Evolutionary conservation across 1,140 invertebrate genomes (phyloP).

Genomic region (Drosophila melanica): DNA sequence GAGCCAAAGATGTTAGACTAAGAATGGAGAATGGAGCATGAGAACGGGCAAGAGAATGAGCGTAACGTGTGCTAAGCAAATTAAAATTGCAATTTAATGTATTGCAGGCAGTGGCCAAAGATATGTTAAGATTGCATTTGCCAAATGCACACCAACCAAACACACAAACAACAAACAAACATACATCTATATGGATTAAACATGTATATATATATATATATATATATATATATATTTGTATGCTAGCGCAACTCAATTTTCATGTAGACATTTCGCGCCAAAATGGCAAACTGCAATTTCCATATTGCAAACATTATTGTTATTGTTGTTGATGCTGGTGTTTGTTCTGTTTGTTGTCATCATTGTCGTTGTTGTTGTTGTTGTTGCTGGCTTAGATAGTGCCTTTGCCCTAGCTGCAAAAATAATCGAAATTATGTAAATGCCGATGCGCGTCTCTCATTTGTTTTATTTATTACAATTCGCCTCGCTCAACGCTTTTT

Average conservation of each 20-base stretch:
- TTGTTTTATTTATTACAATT: constrained; percentile 68
- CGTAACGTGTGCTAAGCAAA: constrained; percentile 64
- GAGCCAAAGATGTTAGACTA: constrained; percentile 3
- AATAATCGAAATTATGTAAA: constrained; percentile 82
- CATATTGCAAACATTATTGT: constrained; percentile 62
- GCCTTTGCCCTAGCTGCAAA: constrained; percentile 40
- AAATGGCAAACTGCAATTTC: constrained; percentile 76
- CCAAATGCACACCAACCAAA: constrained; percentile 62
- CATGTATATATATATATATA: background rate
- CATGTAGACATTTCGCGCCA: constrained; percentile 68
- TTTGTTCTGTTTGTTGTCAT: background rate
- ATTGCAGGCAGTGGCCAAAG: constrained; percentile 52
- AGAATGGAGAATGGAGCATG: background rate
- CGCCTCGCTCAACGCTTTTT: constrained; percentile 25
- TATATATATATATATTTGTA: background rate
- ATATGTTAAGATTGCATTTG: constrained; percentile 71
- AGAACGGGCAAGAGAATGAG: constrained; percentile 2
- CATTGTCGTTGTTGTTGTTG: constrained; percentile 48
- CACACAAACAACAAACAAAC: background rate
- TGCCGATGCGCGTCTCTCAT: constrained; percentile 35
- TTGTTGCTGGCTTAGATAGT: constrained; percentile 39
- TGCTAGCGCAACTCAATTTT: constrained; percentile 66
- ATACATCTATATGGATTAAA: constrained; percentile 1
- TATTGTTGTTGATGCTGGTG: constrained; percentile 11
- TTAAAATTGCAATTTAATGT: constrained; percentile 81